Percentiles rank a stretch among this genome's conserved stretches.
phyloP scores from a whole-genome alignment of 2,113 vertebrate genomes.

The Anthoscopus minutus region DNA sequence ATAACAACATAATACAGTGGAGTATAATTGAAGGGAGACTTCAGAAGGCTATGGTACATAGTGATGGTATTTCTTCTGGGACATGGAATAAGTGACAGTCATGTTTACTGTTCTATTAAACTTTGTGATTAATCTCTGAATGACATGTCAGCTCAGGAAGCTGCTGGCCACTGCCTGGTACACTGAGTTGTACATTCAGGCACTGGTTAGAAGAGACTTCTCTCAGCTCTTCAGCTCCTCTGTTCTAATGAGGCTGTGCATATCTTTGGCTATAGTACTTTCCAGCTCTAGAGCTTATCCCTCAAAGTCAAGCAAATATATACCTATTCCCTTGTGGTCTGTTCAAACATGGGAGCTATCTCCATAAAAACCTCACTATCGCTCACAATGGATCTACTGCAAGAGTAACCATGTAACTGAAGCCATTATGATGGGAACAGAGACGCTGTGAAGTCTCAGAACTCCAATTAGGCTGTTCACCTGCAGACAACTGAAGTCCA shows the following conservation, averaged over 20 bases:
- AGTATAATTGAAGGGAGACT: not conserved
- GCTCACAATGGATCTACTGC: not conserved
- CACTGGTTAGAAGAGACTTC: not conserved
- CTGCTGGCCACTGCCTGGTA: not conserved
- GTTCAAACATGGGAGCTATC: not conserved
- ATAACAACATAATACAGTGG: not conserved
- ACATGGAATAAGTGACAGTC: not conserved
- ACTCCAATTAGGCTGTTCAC: not conserved
- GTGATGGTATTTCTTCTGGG: not conserved
- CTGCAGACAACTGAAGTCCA: not conserved
- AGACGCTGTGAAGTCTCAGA: not conserved
- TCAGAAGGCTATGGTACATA: not conserved
- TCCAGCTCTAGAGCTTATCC: not conserved
- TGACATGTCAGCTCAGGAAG: not conserved
- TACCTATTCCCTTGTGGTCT: not conserved
- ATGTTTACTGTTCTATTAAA: not conserved
- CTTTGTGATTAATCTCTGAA: not conserved
- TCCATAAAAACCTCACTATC: not conserved
- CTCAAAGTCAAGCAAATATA: not conserved
- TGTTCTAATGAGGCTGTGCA: not conserved
- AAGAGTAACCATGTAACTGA: not conserved
- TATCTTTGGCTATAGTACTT: not conserved
- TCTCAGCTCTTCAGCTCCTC: not conserved
- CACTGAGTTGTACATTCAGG: not conserved
- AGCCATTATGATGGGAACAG: not conserved